Base-by-base conservation (phyloP, 2,113 vertebrate species). In the Pluvianellus socialis region DNA sequence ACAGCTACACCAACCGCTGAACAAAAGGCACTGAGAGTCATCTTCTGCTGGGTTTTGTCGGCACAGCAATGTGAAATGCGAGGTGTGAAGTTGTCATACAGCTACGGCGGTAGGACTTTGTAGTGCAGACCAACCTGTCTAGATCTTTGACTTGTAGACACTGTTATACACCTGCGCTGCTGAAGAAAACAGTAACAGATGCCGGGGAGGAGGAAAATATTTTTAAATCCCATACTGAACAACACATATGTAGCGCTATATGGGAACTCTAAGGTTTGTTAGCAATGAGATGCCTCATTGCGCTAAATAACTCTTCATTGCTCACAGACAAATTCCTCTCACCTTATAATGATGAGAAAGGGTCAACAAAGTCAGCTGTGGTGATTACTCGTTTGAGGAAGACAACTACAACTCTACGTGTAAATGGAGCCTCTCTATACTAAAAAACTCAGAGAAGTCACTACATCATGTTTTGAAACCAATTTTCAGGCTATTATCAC, bases 181-280 rank as follows among this genome's bases (percentile, higher is more conserved):
- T 87, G 82, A 82, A 80, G 86, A 73, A 95, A 92, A 85, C 81
- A 94, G 87, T 79, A 96, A 94, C 94, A 94, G 89, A 95, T 95
- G 91, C 84, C 80, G 71, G 58, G 91, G 71, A 96, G 74, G 30
- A 58, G n/a, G 45, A 73, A 94, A 97, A 88, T 85, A 90, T 70
- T 95, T 84, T 88, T 12, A 94, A 92, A 87, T 70, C 53, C 18
- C 47, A 22, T 27, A 49, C 28, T 45, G n/a, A 95, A 81, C 45
- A 79, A 44, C 59, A 55, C 3, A 4, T 88, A 88, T 13, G 35
- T 66, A 79, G 58, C 63, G 62, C 45, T 23, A 50, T 79, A 35
- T 44, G 59, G 28, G 72, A 92, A 86, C 38, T 80, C 77, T 79
- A 59, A 94, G 50, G 49, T 82, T 4, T 79, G 42, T 4, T 72